These are phyloP conservation scores for Chelonia mydas DNA, from an alignment of 2,797 vertebrate genomes.

Conservation along the genomic window DNA sequence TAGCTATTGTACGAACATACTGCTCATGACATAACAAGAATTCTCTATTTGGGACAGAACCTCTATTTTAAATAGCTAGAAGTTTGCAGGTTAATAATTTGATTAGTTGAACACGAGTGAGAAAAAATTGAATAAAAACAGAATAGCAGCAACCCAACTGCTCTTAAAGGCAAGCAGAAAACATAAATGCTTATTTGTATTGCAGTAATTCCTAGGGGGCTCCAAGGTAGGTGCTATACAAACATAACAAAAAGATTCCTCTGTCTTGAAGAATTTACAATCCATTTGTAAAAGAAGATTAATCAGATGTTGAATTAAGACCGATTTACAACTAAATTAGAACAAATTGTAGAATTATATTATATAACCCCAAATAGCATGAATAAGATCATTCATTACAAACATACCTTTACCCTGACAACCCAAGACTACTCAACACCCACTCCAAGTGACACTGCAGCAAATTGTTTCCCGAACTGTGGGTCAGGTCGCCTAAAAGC, in stretches of 20 bases:
- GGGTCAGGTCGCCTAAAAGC: neutral
- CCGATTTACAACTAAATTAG: neutral
- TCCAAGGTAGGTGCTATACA: neutral
- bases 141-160: neutral
- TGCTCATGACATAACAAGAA: neutral
- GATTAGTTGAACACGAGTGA: neutral
- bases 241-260: neutral
- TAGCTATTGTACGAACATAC: neutral
- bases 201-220: neutral
- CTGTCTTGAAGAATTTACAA: neutral
- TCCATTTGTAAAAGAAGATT: neutral
- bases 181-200: too few species aligned
- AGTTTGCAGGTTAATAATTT: neutral
- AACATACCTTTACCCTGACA: neutral
- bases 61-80: neutral
- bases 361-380: neutral
- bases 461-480: neutral
- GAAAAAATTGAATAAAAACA: neutral
- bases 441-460: neutral
- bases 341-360: neutral
- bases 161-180: neutral
- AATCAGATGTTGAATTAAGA: neutral
- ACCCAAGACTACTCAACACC: neutral
- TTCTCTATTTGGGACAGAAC: neutral
- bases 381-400: neutral